These are phyloP conservation scores for Pelodiscus sinensis DNA, from an alignment of 2,113 vertebrate genomes.

Conservation along the genomic window DNA sequence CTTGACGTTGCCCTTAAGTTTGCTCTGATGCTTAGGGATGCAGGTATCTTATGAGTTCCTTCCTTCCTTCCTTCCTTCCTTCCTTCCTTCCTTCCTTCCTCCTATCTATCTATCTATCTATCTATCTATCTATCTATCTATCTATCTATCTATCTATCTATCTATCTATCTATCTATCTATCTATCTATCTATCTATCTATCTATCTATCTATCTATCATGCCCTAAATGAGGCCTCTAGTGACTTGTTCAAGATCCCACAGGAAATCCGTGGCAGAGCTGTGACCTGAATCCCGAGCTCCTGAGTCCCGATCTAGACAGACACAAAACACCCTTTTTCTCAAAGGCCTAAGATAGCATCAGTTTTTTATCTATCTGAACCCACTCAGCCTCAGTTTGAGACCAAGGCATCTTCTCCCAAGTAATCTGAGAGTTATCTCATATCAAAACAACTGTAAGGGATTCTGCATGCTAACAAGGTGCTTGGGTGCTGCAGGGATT, in stretches of 20 bases:
- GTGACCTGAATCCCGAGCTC: constrained; percentile 69
- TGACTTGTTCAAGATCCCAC: constrained; percentile 7
- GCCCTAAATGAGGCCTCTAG: background rate
- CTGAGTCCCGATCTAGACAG: constrained; percentile 69
- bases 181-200: too few species aligned
- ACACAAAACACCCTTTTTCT: constrained; percentile 70
- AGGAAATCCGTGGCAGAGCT: constrained; percentile 64
- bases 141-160: background rate
- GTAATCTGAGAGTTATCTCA: background rate
- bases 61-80: too few species aligned
- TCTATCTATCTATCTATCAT: background rate
- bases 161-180: background rate
- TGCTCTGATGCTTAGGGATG: background rate
- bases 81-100: too few species aligned
- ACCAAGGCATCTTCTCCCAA: constrained; percentile 56
- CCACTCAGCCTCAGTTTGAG: constrained; percentile 54
- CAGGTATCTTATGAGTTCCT: background rate
- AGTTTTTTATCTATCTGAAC: constrained; percentile 58
- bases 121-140: too few species aligned
- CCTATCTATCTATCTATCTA: too few species aligned
- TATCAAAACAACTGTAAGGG: constrained; percentile 50
- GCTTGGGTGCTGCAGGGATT: background rate
- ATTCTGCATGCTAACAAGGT: constrained; percentile 30
- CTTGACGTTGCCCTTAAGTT: background rate
- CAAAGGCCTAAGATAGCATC: constrained; percentile 57